A percentile compares a stretch with the other conserved stretches of the same genome.
phyloP scores from a whole-genome alignment of 2,888 invertebrate genomes.

The Zaprionus obscuricornis region DNA sequence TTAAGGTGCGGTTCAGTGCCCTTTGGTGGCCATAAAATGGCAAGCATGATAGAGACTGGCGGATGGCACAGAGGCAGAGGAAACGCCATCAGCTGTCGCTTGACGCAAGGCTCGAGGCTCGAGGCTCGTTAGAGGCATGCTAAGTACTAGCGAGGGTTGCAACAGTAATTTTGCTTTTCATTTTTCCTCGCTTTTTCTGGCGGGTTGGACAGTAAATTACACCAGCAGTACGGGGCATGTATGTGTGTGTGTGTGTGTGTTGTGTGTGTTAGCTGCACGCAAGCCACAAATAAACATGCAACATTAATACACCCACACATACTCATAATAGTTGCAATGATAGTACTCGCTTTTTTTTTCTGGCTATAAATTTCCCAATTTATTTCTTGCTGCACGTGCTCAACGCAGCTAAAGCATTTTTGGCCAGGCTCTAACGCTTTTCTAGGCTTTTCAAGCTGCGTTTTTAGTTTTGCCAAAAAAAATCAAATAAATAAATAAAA shows the following conservation, averaged over 20 bases:
- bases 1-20: slow-evolving; percentile 79
- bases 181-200: slow-evolving; percentile 27
- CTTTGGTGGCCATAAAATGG: slow-evolving; percentile 73
- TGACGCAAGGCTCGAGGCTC: slow-evolving; percentile 17
- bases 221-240: slow-evolving; percentile 43
- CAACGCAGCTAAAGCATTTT: not conserved
- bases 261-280: slow-evolving; percentile 50
- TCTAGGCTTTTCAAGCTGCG: too few relatives aligned
- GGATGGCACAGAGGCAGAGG: slow-evolving; percentile 36
- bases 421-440: too few relatives aligned
- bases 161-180: slow-evolving; percentile 31
- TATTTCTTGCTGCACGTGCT: slow-evolving; percentile 61
- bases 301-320: slow-evolving; percentile 45
- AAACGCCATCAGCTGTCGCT: slow-evolving; percentile 71
- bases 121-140: slow-evolving; percentile 49
- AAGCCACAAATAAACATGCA: slow-evolving; percentile 69
- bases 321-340: not conserved
- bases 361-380: slow-evolving; percentile 61
- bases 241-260: slow-evolving; percentile 8
- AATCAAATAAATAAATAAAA: too few relatives aligned
- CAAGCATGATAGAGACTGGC: slow-evolving; percentile 15
- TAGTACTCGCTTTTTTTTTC: not conserved
- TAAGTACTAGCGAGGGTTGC: slow-evolving; percentile 56
- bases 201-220: slow-evolving; percentile 61
- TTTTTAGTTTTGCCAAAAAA: too few relatives aligned